Evolutionary conservation across 2,113 vertebrate genomes (phyloP), one percentile per base, ranked within the genome.

Genomic region (Plestiodon gilberti): DNA sequence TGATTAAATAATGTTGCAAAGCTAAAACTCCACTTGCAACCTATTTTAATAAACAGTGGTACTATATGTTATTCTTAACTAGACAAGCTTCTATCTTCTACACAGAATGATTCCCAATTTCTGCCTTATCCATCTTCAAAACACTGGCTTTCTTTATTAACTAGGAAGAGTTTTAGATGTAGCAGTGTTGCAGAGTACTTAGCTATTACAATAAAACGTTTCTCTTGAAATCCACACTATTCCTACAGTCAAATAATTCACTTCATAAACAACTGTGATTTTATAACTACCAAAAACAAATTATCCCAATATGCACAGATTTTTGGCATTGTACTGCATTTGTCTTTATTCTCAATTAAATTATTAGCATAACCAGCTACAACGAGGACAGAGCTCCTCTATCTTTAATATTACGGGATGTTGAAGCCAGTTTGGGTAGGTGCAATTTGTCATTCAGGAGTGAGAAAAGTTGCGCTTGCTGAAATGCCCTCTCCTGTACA

Each of bases 1-100:
- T 73, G 28, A 59, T 77, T n/a, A 22, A n/a, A 55, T 28, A 62
- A 71, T 3, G 22, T 15, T 23, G 35, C 28, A 70, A 69, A 57
- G 9, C 48, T 15, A 65, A 52, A 83, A 77, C 3, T 9, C n/a
- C 77, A 55, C 62, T 77, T 65, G n/a, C n/a, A 40, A 17, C 84
- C 25, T 79, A 33, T 78, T 92, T 85, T 80, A 89, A 89, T 76
- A 90, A 85, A 83, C 1, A 57, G 88, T 78, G 87, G 61, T 43
- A 73, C 30, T 25, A 14, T 85, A 80, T 89, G 64, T 86, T n/a
- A 52, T 78, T 82, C 80, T 43, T 8, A 67, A 89, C 70, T 67
- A 78, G 86, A 74, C n/a, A 81, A 88, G 48, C 69, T 91, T 48
- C 81, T 88, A 76, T 30, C 81, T 75, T 35, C 30, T 10, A 87